Evolutionary conservation across 2,888 invertebrate species (phyloP).

Genomic region (Rapana venosa): DNA sequence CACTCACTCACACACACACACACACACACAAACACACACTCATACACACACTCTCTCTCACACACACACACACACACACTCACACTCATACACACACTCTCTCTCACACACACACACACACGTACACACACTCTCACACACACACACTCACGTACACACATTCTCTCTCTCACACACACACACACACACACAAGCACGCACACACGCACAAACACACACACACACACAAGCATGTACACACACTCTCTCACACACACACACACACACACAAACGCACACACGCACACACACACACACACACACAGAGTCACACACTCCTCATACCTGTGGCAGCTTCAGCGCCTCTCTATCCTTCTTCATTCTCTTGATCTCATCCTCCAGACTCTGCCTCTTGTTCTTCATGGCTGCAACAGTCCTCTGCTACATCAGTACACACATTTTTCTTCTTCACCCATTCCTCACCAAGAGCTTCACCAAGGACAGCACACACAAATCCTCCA

Average conservation of each 20-base stretch:
- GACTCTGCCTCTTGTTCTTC: slow-evolving; percentile 63
- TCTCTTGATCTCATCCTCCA: slow-evolving; percentile 69
- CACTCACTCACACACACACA: background rate
- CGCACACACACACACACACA: slow-evolving; percentile 7
- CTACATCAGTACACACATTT: background rate
- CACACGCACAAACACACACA: slow-evolving; percentile 26
- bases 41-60: background rate
- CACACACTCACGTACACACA: slow-evolving; percentile 16
- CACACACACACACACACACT: background rate
- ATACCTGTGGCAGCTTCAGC: slow-evolving; percentile 47
- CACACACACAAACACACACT: slow-evolving; percentile 14
- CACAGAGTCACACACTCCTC: background rate
- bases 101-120: background rate
- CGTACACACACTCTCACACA: slow-evolving; percentile 11
- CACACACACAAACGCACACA: slow-evolving; percentile 13
- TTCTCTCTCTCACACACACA: background rate
- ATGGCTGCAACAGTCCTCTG: slow-evolving; percentile 39
- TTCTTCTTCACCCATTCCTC: background rate
- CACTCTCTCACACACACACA: slow-evolving; percentile 3
- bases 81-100: background rate
- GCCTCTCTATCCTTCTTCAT: slow-evolving; percentile 61
- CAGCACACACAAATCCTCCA: too few species aligned
- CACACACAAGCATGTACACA: background rate
- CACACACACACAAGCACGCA: background rate
- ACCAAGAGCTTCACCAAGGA: too few species aligned